Percentiles rank a stretch among this genome's conserved stretches.
Conservation (phyloP, 2,888 invertebrate genomes). For the Stenichneumon culpator region DNA sequence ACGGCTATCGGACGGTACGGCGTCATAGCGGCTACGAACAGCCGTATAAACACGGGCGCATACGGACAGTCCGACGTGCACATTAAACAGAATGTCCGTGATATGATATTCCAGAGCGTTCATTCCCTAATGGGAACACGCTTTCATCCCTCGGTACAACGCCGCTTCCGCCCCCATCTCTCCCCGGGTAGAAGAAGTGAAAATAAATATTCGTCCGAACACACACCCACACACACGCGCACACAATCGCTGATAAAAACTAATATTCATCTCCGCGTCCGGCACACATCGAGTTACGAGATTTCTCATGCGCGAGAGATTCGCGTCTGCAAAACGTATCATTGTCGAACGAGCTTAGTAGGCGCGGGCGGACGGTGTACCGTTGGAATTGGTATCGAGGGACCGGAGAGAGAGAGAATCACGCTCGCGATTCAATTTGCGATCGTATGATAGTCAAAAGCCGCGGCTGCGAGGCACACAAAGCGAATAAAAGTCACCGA, state of each 20-base stretch:
- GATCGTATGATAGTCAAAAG: conserved; percentile 15
- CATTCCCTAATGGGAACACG: conserved; percentile 47
- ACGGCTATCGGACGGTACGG: conserved; percentile 62
- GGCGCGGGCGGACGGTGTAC: not conserved
- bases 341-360: conserved; percentile 1
- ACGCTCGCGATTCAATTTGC: conserved; percentile 54
- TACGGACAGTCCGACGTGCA: conserved; percentile 37
- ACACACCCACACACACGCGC: not conserved
- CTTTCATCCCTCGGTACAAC: not conserved
- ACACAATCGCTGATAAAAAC: conserved; percentile 46
- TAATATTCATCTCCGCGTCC: conserved; percentile 41
- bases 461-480: conserved; percentile 25
- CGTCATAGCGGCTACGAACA: conserved; percentile 55
- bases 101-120: conserved; percentile 51
- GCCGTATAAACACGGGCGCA: conserved; percentile 28
- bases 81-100: conserved; percentile 43
- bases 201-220: conserved; percentile 49
- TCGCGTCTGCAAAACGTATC: conserved; percentile 37
- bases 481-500: conserved; percentile 39
- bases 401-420: conserved; percentile 29
- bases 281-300: conserved; percentile 45
- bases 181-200: not conserved
- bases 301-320: conserved; percentile 30
- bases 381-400: conserved; percentile 40
- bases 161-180: not conserved